phyloP scores from a whole-genome alignment of 1,140 invertebrate genomes.

The Pemphigus obesinymphae region DNA sequence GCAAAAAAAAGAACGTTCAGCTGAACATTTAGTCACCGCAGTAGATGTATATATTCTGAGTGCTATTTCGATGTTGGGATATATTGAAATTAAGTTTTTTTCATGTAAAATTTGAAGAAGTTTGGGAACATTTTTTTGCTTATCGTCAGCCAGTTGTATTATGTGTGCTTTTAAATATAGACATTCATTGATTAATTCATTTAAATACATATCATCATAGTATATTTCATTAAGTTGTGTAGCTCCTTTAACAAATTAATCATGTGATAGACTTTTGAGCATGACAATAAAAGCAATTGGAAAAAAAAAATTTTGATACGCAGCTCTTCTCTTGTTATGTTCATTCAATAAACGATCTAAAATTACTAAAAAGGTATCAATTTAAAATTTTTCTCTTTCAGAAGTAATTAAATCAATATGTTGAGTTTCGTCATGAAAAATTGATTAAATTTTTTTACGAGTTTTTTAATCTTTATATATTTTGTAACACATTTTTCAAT shows the following conservation, averaged over 20 bases:
- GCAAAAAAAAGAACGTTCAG: conserved; percentile 30
- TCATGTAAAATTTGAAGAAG: conserved; percentile 23
- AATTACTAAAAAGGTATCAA: too few relatives aligned
- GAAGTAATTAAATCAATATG: too few relatives aligned
- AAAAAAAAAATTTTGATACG: conserved; percentile 5
- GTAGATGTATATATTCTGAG: conserved; percentile 24
- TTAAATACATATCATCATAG: conserved; percentile 26
- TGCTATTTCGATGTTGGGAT: conserved; percentile 22
- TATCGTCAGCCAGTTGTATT: conserved; percentile 23
- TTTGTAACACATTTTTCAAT: conserved; percentile 19
- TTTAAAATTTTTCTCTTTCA: too few relatives aligned
- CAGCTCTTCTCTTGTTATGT: too few relatives aligned
- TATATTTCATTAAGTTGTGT: conserved; percentile 25
- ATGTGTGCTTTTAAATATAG: conserved; percentile 14
- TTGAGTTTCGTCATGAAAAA: too few relatives aligned
- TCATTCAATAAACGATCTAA: too few relatives aligned
- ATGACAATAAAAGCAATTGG: conserved; percentile 10
- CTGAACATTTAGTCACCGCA: conserved; percentile 31
- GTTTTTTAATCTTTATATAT: too few relatives aligned
- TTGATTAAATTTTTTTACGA: too few relatives aligned
- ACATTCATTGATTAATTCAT: conserved; percentile 29
- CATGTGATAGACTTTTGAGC: conserved; percentile 5
- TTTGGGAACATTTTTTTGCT: conserved; percentile 25
- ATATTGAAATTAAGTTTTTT: conserved; percentile 23
- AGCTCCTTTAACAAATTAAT: conserved; percentile 20